These are phyloP conservation scores for Ispidina picta DNA, from an alignment of 2,797 vertebrate genomes.

Conservation along the genomic window DNA sequence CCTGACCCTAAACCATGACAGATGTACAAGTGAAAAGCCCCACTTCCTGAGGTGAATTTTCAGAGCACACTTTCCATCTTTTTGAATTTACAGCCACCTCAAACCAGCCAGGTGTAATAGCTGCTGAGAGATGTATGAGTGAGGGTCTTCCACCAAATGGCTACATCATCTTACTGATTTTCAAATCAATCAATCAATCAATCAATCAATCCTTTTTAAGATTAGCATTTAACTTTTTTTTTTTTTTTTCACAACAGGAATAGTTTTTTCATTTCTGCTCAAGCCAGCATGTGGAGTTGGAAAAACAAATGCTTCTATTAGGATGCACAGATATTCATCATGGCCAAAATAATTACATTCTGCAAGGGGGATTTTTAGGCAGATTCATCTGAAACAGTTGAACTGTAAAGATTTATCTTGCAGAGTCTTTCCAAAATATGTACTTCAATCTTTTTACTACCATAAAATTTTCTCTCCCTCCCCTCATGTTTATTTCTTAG, in stretches of 20 bases:
- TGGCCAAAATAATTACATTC: background rate
- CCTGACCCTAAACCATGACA: too few relatives aligned
- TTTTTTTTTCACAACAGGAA: background rate
- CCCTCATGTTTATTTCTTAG: background rate
- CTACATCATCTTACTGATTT: background rate
- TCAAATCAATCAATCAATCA: background rate
- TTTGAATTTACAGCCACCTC: background rate
- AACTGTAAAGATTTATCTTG: background rate
- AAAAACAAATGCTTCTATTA: background rate
- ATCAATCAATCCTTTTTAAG: background rate
- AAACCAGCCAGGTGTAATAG: background rate
- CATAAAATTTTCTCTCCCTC: background rate
- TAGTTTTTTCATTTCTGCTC: background rate
- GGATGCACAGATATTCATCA: background rate
- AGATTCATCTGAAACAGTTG: background rate
- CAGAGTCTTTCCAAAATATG: background rate
- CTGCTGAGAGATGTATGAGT: background rate
- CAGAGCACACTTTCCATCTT: background rate
- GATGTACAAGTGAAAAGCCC: background rate
- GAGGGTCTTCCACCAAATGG: background rate
- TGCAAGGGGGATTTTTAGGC: background rate
- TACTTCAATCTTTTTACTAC: background rate
- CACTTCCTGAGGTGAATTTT: background rate
- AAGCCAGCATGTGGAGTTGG: background rate
- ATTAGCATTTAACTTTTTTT: background rate